Conservation (phyloP, 2,797 vertebrate genomes). For the Pseudomugil tenellus region DNA sequence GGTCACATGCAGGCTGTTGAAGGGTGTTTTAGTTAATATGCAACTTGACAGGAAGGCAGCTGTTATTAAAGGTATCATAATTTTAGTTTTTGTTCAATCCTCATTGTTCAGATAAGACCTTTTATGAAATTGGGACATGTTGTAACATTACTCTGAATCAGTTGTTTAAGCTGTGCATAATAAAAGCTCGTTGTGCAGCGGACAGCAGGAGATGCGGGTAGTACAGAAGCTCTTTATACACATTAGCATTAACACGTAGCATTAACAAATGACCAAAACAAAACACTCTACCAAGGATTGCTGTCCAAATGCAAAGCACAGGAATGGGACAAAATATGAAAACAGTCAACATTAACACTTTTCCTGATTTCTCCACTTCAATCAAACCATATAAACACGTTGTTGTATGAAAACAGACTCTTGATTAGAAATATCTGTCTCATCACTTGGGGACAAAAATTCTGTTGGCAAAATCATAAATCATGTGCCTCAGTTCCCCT, state of each 20-base stretch:
- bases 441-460: background rate
- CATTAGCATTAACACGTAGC: no score
- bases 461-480: no score
- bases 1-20: background rate
- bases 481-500: no score
- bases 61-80: background rate
- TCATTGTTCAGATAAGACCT: background rate
- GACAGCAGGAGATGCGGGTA: no score
- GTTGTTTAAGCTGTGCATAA: no score
- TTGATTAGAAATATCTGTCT: background rate
- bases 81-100: background rate
- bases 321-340: background rate
- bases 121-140: background rate
- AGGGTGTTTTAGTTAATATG: background rate
- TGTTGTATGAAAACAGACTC: background rate
- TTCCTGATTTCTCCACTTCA: no score
- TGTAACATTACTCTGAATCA: background rate
- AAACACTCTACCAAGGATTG: no score
- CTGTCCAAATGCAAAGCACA: no score
- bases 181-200: no score
- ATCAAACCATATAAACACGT: background rate
- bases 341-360: background rate
- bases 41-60: background rate
- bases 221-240: no score
- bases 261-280: no score